A percentile compares a stretch with the other conserved stretches of the same genome.
Conservation (phyloP, 2,113 vertebrate genomes). For the Phycodurus eques region DNA sequence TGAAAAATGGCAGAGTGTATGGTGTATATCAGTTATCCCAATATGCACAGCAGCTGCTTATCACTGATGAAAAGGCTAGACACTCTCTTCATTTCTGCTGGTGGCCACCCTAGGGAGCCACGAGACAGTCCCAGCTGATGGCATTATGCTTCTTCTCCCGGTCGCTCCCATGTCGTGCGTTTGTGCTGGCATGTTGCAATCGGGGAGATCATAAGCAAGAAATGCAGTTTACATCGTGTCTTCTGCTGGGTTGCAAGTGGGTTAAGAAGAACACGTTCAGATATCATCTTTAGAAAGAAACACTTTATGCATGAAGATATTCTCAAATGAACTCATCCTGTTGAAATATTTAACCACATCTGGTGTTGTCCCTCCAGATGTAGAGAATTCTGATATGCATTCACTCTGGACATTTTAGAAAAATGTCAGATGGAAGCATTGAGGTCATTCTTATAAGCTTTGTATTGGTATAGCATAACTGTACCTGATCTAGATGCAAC, state of each 20-base stretch:
- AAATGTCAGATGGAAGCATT: not conserved
- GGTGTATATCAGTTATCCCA: not conserved
- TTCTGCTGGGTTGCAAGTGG: not conserved
- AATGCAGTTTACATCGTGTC: not conserved
- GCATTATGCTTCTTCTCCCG: slow-evolving; percentile 32
- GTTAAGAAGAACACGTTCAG: not conserved
- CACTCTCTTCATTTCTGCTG: slow-evolving; percentile 21
- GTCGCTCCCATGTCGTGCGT: slow-evolving; percentile 15
- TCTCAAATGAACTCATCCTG: not conserved
- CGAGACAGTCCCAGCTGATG: slow-evolving; percentile 16
- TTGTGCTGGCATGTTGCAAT: slow-evolving; percentile 17
- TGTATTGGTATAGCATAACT: not conserved
- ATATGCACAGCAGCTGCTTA: slow-evolving; percentile 8
- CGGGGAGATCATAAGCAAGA: not conserved
- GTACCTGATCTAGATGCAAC: not conserved
- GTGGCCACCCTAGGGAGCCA: slow-evolving; percentile 21
- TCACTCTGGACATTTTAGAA: not conserved
- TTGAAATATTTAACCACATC: slow-evolving; percentile 4
- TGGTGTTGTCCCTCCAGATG: not conserved
- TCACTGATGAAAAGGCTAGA: slow-evolving; percentile 26
- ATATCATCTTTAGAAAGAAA: not conserved
- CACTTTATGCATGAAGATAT: not conserved
- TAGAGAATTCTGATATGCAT: not conserved
- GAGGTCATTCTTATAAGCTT: not conserved
- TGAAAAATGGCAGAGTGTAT: not conserved